phyloP scores from a whole-genome alignment of 2,113 vertebrate species.

The Hyaena hyaena region DNA sequence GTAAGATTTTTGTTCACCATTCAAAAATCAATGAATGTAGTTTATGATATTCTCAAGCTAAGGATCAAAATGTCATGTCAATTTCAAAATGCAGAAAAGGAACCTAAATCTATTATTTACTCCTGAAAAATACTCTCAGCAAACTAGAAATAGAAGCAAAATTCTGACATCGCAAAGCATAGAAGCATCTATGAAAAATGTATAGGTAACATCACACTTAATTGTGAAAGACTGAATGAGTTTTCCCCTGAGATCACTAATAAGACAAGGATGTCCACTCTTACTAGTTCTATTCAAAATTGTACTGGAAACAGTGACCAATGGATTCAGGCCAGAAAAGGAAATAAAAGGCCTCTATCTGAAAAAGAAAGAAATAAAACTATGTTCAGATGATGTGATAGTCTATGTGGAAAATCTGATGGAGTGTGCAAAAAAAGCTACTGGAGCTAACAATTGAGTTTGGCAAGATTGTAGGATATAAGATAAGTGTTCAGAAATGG shows the following conservation, averaged over 20 bases:
- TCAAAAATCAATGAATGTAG: not conserved
- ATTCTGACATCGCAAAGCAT: not conserved
- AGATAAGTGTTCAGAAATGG: not conserved
- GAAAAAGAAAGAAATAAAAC: not conserved
- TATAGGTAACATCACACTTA: not conserved
- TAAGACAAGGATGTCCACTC: not conserved
- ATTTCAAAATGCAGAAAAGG: not conserved
- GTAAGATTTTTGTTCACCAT: not conserved
- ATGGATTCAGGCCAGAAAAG: not conserved
- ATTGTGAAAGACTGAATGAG: not conserved
- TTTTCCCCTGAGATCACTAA: not conserved
- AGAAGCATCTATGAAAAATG: not conserved
- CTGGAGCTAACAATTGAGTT: not conserved
- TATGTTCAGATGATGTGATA: not conserved
- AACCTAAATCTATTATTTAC: not conserved
- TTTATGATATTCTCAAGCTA: not conserved
- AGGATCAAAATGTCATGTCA: not conserved
- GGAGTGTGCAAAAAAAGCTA: not conserved
- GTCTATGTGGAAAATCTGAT: not conserved
- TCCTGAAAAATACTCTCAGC: not conserved
- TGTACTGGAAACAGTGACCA: not conserved
- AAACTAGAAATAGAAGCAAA: not conserved
- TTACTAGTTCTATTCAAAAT: not conserved
- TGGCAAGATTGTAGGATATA: not conserved
- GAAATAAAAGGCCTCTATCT: not conserved